Evolutionary conservation across 1,140 invertebrate genomes (phyloP).

Genomic region (Pygmarrhopalites habei): DNA sequence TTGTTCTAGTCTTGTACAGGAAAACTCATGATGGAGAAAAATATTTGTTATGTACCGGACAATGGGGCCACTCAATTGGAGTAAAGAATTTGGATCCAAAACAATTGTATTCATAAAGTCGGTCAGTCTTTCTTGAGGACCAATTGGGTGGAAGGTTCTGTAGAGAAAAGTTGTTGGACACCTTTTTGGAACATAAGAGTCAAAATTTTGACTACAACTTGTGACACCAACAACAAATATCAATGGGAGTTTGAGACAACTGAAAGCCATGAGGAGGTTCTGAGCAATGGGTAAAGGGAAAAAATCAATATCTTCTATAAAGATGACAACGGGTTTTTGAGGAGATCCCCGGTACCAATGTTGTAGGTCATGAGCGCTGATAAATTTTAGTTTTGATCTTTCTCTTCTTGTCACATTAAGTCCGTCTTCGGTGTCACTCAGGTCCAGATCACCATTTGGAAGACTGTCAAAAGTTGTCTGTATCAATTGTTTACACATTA

Average conservation of each 20-base stretch:
- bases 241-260: constrained; percentile 22
- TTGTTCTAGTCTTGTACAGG: constrained; percentile 12
- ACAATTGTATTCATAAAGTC: constrained; percentile 15
- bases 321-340: constrained; percentile 12
- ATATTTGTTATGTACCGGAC: constrained; percentile 16
- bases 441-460: no score
- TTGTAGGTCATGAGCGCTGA: constrained; percentile 27
- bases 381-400: neutral
- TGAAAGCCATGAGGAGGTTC: constrained; percentile 21
- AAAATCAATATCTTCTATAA: constrained; percentile 29
- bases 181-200: constrained; percentile 15
- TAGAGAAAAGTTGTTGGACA: constrained; percentile 25
- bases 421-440: no score
- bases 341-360: constrained; percentile 7
- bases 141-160: constrained; percentile 6
- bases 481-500: constrained; percentile 21
- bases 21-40: constrained; percentile 17
- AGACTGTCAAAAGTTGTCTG: no score
- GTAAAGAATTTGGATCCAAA: constrained; percentile 8
- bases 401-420: neutral
- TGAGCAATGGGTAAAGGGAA: constrained; percentile 16
- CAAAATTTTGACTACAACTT: constrained; percentile 14
- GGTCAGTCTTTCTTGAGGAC: constrained; percentile 8
- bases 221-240: constrained; percentile 29
- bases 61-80: constrained; percentile 20